Percentiles rank a stretch among this genome's conserved stretches.
Conservation (phyloP, 2,888 invertebrate species). For the Standfussiana lucernea region DNA sequence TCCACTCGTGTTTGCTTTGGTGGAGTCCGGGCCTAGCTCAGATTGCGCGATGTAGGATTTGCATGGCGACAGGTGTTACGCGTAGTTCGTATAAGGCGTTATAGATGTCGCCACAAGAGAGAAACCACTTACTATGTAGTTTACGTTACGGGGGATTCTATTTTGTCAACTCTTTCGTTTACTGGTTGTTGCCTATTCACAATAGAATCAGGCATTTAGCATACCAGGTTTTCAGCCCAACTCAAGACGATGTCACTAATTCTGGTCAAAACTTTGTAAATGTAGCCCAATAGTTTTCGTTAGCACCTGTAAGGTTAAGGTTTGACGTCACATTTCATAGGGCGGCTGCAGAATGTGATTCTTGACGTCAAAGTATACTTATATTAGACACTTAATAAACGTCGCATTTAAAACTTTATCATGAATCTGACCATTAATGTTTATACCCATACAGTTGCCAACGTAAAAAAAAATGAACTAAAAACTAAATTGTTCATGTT, state of each 20-base stretch:
- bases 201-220: background rate
- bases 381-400: background rate
- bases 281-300: background rate
- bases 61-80: too few relatives aligned
- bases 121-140: background rate
- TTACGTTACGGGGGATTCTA: background rate
- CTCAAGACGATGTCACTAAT: background rate
- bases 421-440: background rate
- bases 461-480: slow-evolving; percentile 55
- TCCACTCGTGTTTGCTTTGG: background rate
- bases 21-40: too few relatives aligned
- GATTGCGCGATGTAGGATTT: too few relatives aligned
- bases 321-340: background rate
- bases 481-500: slow-evolving; percentile 72
- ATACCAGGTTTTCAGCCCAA: background rate
- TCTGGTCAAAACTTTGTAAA: slow-evolving; percentile 2
- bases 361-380: background rate
- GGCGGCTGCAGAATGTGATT: background rate
- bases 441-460: slow-evolving; percentile 55
- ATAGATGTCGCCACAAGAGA: background rate
- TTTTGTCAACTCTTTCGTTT: background rate
- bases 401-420: background rate
- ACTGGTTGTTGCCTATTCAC: background rate
- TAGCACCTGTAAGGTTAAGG: background rate
- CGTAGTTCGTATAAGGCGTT: background rate